phyloP scores from a whole-genome alignment of 2,113 vertebrate genomes.

The Coturnix japonica region DNA sequence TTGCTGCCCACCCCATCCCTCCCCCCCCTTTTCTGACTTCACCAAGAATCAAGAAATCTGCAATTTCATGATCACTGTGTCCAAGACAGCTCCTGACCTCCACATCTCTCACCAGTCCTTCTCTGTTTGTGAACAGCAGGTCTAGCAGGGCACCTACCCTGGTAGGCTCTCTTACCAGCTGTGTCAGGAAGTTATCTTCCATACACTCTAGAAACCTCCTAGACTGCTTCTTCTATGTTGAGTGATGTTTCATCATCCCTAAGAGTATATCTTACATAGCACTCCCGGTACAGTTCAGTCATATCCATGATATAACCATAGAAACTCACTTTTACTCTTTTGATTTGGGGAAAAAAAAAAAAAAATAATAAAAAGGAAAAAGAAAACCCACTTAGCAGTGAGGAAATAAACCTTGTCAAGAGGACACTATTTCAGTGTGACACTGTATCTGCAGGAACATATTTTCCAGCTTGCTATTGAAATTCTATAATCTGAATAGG shows the following conservation, averaged over 20 bases:
- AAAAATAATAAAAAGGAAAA: background rate
- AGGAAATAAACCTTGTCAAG: constrained; percentile 33
- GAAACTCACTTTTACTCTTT: background rate
- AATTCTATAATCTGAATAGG: constrained; percentile 60
- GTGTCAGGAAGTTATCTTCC: no score
- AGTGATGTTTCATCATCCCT: background rate
- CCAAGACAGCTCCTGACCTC: no score
- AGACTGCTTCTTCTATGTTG: no score
- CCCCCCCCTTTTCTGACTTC: no score
- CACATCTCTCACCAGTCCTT: no score
- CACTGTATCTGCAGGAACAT: background rate
- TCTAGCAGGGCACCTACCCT: no score
- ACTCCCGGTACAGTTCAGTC: background rate
- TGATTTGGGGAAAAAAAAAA: background rate
- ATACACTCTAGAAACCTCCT: no score
- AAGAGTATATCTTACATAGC: background rate
- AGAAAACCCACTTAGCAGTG: background rate
- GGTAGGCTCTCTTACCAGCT: no score
- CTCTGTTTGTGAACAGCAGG: no score
- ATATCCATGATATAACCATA: background rate
- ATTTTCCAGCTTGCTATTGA: constrained; percentile 38
- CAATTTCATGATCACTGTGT: no score
- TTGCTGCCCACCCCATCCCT: no score
- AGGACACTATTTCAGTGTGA: constrained; percentile 51
- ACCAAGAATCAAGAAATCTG: no score